Conservation (phyloP, 37 sponge, comb jelly and placozoan species). For the Axinella damicornis region DNA sequence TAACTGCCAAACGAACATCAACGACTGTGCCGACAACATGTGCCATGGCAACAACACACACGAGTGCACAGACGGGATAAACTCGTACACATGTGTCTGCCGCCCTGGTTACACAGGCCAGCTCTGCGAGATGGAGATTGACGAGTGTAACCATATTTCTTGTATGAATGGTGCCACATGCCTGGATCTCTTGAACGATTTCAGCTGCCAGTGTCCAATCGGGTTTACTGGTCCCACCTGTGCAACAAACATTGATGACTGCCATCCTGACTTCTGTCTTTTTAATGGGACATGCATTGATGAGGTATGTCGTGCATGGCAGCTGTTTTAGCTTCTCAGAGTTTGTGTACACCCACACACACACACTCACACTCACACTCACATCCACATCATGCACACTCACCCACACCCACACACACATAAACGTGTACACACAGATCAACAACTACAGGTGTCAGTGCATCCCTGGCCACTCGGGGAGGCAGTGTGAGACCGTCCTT, state of each 20-base stretch:
- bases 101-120: slow-evolving; percentile 32
- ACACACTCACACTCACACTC: not conserved
- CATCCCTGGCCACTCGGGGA: slow-evolving; percentile 5
- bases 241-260: slow-evolving; percentile 10
- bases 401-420: too few relatives aligned
- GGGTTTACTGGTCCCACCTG: slow-evolving; percentile 49
- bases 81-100: too few relatives aligned
- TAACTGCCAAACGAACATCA: slow-evolving; percentile 11
- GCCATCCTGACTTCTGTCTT: slow-evolving; percentile 38
- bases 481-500: slow-evolving; percentile 6
- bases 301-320: not conserved
- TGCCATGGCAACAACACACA: too few relatives aligned
- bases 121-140: slow-evolving; percentile 29
- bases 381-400: not conserved
- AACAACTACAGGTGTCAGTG: slow-evolving; percentile 20
- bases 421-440: slow-evolving; percentile 8
- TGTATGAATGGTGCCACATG: slow-evolving; percentile 29
- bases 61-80: too few relatives aligned
- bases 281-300: slow-evolving; percentile 49
- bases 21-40: not conserved
- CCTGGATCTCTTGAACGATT: slow-evolving; percentile 8
- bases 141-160: not conserved
- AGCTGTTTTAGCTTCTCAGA: too few relatives aligned
- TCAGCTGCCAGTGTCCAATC: slow-evolving; percentile 26
- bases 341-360: too few relatives aligned